These are phyloP conservation scores for Luidia sarsii DNA, from an alignment of 53 echinoderm and acorn worm genomes.

Conservation along the genomic window DNA sequence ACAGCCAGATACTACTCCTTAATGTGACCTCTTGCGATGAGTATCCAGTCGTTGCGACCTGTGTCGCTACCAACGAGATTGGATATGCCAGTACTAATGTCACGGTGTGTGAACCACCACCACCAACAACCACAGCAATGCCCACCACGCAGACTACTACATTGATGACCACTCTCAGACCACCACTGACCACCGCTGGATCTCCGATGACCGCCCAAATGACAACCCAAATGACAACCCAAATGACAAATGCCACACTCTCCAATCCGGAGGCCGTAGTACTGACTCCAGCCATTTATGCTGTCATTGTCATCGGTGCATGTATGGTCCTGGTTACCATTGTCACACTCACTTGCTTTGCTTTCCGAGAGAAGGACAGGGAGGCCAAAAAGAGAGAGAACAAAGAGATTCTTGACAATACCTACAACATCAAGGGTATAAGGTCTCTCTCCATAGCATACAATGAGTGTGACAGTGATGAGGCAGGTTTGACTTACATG, in stretches of 20 bases:
- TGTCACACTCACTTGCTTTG: not conserved
- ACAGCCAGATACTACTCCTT: slow-evolving; percentile 16
- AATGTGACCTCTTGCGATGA: slow-evolving; percentile 15
- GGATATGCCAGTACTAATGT: not conserved
- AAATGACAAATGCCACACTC: too few relatives aligned
- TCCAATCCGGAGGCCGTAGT: not conserved
- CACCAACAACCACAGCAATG: slow-evolving; percentile 12
- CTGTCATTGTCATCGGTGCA: not conserved
- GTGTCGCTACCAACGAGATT: slow-evolving; percentile 30
- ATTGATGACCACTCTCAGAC: not conserved
- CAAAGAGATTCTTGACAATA: not conserved
- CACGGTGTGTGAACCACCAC: slow-evolving; percentile 36
- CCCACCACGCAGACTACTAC: not conserved
- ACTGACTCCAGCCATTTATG: slow-evolving; percentile 17
- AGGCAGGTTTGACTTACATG: too few relatives aligned
- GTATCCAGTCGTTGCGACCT: slow-evolving; percentile 25
- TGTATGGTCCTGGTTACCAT: not conserved
- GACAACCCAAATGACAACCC: too few relatives aligned
- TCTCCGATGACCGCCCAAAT: too few relatives aligned
- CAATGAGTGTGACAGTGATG: not conserved
- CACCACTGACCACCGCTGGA: not conserved
- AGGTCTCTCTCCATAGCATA: slow-evolving; percentile 1
- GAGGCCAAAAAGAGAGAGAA: too few relatives aligned
- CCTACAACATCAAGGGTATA: not conserved
- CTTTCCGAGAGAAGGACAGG: not conserved